Percentiles rank a stretch among this genome's conserved stretches.
phyloP scores from a whole-genome alignment of 2,888 invertebrate species.

The Lagria hirta region DNA sequence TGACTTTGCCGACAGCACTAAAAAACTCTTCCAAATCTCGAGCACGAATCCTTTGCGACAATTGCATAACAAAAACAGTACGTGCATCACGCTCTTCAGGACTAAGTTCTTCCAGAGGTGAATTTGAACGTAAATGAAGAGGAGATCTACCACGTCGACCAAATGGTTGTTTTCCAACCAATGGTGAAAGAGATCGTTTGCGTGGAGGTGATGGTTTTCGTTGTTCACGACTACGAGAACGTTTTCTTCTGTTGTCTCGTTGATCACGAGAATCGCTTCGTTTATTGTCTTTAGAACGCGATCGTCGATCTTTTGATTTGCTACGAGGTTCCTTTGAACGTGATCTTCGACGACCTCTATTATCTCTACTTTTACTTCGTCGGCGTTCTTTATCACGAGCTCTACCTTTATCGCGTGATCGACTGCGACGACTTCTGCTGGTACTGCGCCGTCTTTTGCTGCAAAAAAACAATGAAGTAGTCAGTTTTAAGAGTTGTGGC shows the following conservation, averaged over 20 bases:
- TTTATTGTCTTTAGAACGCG: slow-evolving; percentile 40
- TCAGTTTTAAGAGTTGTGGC: too few relatives aligned
- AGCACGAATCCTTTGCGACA: slow-evolving; percentile 90
- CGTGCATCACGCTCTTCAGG: slow-evolving; percentile 98
- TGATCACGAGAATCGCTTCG: slow-evolving; percentile 37
- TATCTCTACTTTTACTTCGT: slow-evolving; percentile 43
- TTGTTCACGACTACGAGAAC: slow-evolving; percentile 24
- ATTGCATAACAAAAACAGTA: slow-evolving; percentile 98
- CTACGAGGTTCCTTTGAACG: slow-evolving; percentile 44
- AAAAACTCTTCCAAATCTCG: slow-evolving; percentile 98
- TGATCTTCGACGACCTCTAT: slow-evolving; percentile 47
- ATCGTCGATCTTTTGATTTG: slow-evolving; percentile 8
- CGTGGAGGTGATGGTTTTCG: slow-evolving; percentile 22
- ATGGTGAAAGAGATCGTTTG: slow-evolving; percentile 36
- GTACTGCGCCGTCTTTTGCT: slow-evolving; percentile 33
- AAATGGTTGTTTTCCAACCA: slow-evolving; percentile 24
- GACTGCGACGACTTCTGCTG: slow-evolving; percentile 27
- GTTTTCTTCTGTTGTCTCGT: slow-evolving; percentile 29
- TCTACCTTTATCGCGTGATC: slow-evolving; percentile 55
- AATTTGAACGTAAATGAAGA: slow-evolving; percentile 57
- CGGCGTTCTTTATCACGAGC: slow-evolving; percentile 41
- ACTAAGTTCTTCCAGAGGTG: slow-evolving; percentile 74
- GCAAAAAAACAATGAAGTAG: too few relatives aligned
- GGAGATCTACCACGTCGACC: slow-evolving; percentile 44
- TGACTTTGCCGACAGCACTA: slow-evolving; percentile 96